Evolutionary conservation across 1,140 invertebrate genomes (phyloP).

Genomic region (Lepidurus couesii): DNA sequence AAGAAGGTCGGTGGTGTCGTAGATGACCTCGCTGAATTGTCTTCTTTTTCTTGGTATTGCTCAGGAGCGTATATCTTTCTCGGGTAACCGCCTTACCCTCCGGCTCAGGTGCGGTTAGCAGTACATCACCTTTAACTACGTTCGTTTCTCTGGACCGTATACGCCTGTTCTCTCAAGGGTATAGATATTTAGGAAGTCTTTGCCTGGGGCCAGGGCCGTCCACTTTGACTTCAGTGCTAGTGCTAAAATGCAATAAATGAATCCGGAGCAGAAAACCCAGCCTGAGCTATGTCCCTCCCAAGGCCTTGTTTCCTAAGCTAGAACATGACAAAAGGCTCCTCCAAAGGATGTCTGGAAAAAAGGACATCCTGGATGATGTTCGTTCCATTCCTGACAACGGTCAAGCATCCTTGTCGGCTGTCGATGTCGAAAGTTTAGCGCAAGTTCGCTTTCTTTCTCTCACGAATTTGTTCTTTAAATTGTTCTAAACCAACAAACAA

Average conservation of each 20-base stretch:
- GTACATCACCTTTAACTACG: neutral
- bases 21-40: neutral
- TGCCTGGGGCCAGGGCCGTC: slow-evolving; percentile 1
- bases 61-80: neutral
- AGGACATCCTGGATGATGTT: neutral
- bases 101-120: neutral
- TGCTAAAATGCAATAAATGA: neutral
- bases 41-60: neutral
- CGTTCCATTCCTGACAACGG: neutral
- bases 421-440: neutral
- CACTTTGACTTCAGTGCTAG: neutral
- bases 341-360: neutral
- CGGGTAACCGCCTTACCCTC: neutral
- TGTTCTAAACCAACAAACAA: too few species aligned
- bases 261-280: neutral
- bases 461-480: too few species aligned
- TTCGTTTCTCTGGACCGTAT: neutral
- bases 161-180: slow-evolving; percentile 4
- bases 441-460: neutral
- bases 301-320: neutral
- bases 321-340: neutral
- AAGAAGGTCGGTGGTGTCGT: too few species aligned
- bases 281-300: neutral
- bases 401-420: neutral
- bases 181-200: neutral